phyloP scores from a whole-genome alignment of 2,797 vertebrate genomes.

The Rhyacichthys aspro region DNA sequence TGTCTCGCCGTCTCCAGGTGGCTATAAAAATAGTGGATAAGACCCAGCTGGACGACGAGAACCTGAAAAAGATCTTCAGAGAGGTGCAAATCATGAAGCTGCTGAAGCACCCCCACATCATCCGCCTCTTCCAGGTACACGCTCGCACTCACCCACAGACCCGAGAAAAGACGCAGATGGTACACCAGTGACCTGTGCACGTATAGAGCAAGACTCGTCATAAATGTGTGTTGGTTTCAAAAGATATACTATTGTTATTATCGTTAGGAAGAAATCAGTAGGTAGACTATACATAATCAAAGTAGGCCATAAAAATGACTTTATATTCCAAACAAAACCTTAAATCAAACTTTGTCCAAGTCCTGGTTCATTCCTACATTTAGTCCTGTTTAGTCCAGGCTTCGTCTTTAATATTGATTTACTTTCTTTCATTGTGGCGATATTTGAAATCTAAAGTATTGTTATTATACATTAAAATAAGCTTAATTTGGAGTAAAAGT shows the following conservation, averaged over 20 bases:
- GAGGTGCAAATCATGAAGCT: constrained; percentile 99
- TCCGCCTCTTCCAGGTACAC: constrained; percentile 94
- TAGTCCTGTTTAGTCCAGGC: too few relatives aligned
- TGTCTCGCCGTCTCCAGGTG: constrained; percentile 81
- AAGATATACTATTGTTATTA: constrained; percentile 5
- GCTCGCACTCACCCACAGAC: constrained; percentile 33
- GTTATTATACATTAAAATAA: too few relatives aligned
- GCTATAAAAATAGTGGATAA: constrained; percentile 99
- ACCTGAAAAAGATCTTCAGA: constrained; percentile 98
- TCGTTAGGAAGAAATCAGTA: too few relatives aligned
- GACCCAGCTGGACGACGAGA: constrained; percentile 97
- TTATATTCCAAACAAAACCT: too few relatives aligned
- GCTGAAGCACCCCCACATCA: constrained; percentile 98
- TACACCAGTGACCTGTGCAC: constrained; percentile 20
- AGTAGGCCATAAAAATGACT: too few relatives aligned
- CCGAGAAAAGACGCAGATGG: constrained; percentile 8
- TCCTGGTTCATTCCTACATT: too few relatives aligned
- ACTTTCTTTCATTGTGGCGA: too few relatives aligned
- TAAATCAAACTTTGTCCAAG: too few relatives aligned
- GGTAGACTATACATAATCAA: too few relatives aligned
- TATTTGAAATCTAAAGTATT: too few relatives aligned
- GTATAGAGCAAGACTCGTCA: constrained; percentile 4
- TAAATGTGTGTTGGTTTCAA: constrained; percentile 9
- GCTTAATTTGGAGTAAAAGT: too few relatives aligned
- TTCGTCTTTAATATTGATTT: too few relatives aligned